A percentile compares a stretch with the other conserved stretches of the same genome.
Evolutionary conservation across 1,140 invertebrate species (phyloP).

Genomic region (Cardiocondyla obscurior): DNA sequence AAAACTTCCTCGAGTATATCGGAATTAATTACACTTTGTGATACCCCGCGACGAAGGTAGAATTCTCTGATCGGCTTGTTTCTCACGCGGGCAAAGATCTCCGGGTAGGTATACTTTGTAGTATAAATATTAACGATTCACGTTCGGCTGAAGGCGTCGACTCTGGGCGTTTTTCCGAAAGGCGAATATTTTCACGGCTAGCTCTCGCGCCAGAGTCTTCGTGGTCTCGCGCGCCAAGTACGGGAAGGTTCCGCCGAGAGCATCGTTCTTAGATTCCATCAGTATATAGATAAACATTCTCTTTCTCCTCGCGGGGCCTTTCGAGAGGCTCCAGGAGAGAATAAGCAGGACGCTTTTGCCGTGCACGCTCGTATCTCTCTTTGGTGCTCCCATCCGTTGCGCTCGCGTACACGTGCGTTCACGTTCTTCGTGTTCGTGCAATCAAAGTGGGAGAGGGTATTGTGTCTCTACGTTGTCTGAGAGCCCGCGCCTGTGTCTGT

Average conservation of each 20-base stretch:
- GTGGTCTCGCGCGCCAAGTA: not conserved
- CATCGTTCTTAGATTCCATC: conserved; percentile 68
- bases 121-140: not conserved
- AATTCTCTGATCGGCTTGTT: not conserved
- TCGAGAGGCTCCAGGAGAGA: conserved; percentile 60
- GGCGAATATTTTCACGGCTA: not conserved
- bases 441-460: conserved; percentile 53
- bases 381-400: not conserved
- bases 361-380: conserved; percentile 42
- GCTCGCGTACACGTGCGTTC: conserved; percentile 10
- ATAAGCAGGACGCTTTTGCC: conserved; percentile 54
- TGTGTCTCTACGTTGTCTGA: conserved; percentile 65
- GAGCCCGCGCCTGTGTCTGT: conserved; percentile 42
- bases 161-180: not conserved
- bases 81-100: not conserved
- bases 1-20: not conserved
- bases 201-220: conserved; percentile 4
- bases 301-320: conserved; percentile 62
- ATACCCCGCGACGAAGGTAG: too few species aligned
- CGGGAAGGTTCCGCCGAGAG: conserved; percentile 43
- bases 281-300: conserved; percentile 72
- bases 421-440: not conserved
- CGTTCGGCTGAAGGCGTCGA: not conserved
- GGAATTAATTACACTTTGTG: not conserved
- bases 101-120: not conserved